Evolutionary conservation across 2,888 invertebrate genomes (phyloP), one percentile per base, ranked within the genome.

Genomic region (Pyrochroa serraticornis): DNA sequence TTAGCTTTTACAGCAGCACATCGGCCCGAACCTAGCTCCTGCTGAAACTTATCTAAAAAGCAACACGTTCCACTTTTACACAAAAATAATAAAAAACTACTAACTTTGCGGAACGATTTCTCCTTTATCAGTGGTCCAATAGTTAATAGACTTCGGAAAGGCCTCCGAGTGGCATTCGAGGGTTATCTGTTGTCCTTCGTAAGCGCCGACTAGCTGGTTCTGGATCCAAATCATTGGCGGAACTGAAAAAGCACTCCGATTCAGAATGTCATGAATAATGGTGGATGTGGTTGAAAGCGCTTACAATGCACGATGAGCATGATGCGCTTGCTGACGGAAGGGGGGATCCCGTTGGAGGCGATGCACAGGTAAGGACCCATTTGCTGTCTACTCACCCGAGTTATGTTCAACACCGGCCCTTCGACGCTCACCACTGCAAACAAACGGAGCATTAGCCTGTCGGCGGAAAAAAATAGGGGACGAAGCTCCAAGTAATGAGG

Each of bases 81-180:
- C 48, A 48, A 32, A 52, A 54, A 56, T 62, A 59, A 57, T 63
- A 57, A 60, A 55, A 63, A 58, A 57, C 59, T 61, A 76, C 83
- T 83, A 80, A 91, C 92, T 89, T 71, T 89, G 86, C 53, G 90
- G 87, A 65, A 90, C 86, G 58, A 91, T 91, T 73, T 90, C 90
- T 32, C 90, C 90, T 34, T 82, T 84, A 69, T 89, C 89, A 68
- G 88, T 84, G 48, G 88, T 87, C 93, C 93, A 93, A 76, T 93
- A 93, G 79, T 91, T 93, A 68, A 93, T 91, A 31, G 93, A 91
- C 75, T 90, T 91, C 1, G 93, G 93, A 78, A 85, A 92, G 0
- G 92, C 93, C 71, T 93, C 93, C 1, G 91, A 91, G 73, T 89
- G 86, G 70, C 93, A 93, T 75, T 92, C 92, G 62, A 93, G 79